Evolutionary conservation across 2,113 vertebrate genomes (phyloP).

Genomic region (Isichthys henryi): DNA sequence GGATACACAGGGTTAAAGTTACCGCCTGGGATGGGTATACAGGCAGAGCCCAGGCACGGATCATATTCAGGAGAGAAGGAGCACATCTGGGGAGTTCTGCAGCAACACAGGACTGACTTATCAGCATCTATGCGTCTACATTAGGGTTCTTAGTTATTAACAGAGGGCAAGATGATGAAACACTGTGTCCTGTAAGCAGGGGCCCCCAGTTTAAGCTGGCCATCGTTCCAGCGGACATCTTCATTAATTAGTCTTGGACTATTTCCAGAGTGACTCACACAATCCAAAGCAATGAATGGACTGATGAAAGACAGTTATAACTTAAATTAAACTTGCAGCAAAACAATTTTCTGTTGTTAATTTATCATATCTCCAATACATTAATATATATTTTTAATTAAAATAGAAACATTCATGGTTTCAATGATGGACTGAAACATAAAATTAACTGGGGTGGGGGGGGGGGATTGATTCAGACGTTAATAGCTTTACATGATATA

Average conservation of each 20-base stretch:
- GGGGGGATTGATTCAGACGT: neutral
- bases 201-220: neutral
- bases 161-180: neutral
- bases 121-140: too few relatives aligned
- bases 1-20: constrained; percentile 23
- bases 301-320: neutral
- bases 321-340: neutral
- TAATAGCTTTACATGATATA: neutral
- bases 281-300: neutral
- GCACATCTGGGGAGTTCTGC: neutral
- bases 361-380: neutral
- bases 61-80: neutral
- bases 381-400: neutral
- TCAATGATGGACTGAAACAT: neutral
- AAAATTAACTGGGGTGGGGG: neutral
- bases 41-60: neutral
- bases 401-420: neutral
- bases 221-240: neutral
- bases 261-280: neutral
- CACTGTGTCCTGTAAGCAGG: neutral
- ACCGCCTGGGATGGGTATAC: neutral
- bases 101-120: neutral
- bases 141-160: neutral
- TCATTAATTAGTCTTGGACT: neutral
- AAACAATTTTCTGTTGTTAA: neutral